A percentile compares a stretch with the other conserved stretches of the same genome.
phyloP scores from a whole-genome alignment of 92 coral and sea anemone genomes.

The Montipora capitata region DNA sequence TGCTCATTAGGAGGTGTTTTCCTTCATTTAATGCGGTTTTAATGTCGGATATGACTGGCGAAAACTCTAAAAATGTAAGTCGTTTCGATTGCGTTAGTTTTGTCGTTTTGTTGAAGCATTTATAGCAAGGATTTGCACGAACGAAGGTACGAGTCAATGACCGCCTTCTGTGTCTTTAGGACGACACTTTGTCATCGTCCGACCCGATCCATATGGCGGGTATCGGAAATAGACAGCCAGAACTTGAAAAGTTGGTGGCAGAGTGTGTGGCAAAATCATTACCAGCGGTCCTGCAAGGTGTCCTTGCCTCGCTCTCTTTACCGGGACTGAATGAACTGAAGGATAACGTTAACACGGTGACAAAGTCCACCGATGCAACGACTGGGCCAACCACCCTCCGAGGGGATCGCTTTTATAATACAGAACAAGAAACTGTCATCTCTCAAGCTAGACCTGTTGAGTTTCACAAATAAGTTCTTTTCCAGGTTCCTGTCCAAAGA shows the following conservation, averaged over 20 bases:
- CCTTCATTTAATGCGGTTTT: too few species aligned
- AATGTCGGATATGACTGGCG: too few species aligned
- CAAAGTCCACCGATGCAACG: not conserved
- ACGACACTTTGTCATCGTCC: constrained; percentile 8
- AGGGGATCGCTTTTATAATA: constrained; percentile 43
- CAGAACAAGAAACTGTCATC: constrained; percentile 16
- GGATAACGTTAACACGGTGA: not conserved
- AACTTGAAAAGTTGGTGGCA: constrained; percentile 33
- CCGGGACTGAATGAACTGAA: not conserved
- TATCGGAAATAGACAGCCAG: constrained; percentile 5
- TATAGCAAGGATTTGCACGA: not conserved
- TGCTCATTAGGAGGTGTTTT: too few species aligned
- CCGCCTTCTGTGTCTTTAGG: constrained; percentile 61
- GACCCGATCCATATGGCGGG: constrained; percentile 66
- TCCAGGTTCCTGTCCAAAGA: constrained; percentile 44
- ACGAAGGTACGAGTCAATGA: constrained; percentile 68
- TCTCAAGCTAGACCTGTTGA: constrained; percentile 48
- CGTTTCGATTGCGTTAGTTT: too few species aligned
- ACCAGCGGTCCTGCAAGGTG: constrained; percentile 1
- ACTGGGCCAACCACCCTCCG: not conserved
- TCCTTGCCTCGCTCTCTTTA: not conserved
- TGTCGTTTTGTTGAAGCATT: too few species aligned
- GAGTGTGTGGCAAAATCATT: constrained; percentile 10
- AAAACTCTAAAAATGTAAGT: too few species aligned
- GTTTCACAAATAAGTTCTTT: constrained; percentile 52